Conservation (phyloP, 2,113 vertebrate species). For the Chloropsis cyanopogon region DNA sequence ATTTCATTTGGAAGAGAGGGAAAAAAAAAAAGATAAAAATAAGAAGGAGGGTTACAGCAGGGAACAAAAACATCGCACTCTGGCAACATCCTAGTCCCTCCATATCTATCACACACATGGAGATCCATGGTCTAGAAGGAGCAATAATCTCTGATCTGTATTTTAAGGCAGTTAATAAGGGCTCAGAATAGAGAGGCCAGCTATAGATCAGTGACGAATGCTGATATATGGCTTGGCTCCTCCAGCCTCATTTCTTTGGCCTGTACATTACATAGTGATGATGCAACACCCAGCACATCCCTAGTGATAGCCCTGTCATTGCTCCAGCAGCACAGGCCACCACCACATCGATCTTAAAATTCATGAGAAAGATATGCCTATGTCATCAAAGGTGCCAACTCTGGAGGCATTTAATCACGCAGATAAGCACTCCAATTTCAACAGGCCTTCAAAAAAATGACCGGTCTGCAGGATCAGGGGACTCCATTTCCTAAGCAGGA, state of each 20-base stretch:
- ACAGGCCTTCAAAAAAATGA: neutral
- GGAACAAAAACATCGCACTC: neutral
- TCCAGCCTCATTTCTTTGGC: neutral
- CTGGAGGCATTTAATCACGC: neutral
- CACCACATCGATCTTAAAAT: neutral
- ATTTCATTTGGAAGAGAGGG: neutral
- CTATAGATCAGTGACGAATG: neutral
- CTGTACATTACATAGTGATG: neutral
- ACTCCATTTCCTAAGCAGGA: neutral
- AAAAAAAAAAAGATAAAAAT: too few species aligned
- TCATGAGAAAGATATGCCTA: neutral
- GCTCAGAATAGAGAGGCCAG: neutral
- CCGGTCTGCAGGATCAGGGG: neutral
- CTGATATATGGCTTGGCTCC: neutral
- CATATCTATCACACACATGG: fast-evolving
- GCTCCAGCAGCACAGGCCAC: neutral
- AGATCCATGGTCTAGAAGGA: neutral
- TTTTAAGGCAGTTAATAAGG: neutral
- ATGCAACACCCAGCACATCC: neutral
- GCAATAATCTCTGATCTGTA: neutral
- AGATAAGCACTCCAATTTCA: neutral
- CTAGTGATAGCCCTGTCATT: slow-evolving; percentile 11
- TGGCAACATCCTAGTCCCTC: neutral
- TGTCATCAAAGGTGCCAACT: neutral
- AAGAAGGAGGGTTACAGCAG: neutral